Evolutionary conservation across 37 sponge, comb jelly and placozoan species (phyloP).

Genomic region (Agelas oroides): DNA sequence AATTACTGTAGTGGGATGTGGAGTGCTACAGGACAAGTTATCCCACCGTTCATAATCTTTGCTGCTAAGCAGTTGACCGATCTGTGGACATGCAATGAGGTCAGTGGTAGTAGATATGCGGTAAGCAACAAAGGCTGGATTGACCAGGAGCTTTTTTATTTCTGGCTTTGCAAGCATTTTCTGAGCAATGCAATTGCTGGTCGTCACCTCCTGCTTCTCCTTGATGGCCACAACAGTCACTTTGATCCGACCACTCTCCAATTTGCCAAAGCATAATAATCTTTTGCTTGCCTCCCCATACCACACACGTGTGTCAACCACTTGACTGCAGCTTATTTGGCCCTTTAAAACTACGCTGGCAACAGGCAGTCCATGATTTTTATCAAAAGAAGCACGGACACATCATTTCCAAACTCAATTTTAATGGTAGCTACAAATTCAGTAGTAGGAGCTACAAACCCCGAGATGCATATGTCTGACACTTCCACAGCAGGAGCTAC

Average conservation of each 20-base stretch:
- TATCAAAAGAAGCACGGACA: neutral
- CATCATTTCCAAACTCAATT: no score
- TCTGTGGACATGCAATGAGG: slow-evolving; percentile 3
- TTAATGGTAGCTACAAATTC: no score
- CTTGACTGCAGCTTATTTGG: no score
- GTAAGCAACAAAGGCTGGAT: slow-evolving; percentile 32
- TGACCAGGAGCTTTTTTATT: neutral
- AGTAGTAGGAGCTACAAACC: no score
- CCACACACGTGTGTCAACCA: no score
- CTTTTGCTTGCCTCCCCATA: slow-evolving; percentile 23
- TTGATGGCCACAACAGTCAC: slow-evolving; percentile 32
- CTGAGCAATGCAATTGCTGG: slow-evolving; percentile 14
- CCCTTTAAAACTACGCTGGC: no score
- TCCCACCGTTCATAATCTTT: slow-evolving; percentile 23
- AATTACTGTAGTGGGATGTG: slow-evolving; percentile 29
- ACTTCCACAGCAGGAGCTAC: no score
- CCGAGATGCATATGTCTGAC: no score
- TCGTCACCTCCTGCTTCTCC: slow-evolving; percentile 7
- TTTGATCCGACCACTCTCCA: slow-evolving; percentile 2
- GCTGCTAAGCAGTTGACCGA: slow-evolving; percentile 14
- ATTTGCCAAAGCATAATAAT: slow-evolving; percentile 13
- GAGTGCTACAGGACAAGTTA: slow-evolving; percentile 19
- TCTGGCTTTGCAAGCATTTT: slow-evolving; percentile 8
- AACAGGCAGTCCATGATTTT: no score
- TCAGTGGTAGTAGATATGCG: neutral